Evolutionary conservation across 2,113 vertebrate genomes (phyloP).

Genomic region (Pogona vitticeps): DNA sequence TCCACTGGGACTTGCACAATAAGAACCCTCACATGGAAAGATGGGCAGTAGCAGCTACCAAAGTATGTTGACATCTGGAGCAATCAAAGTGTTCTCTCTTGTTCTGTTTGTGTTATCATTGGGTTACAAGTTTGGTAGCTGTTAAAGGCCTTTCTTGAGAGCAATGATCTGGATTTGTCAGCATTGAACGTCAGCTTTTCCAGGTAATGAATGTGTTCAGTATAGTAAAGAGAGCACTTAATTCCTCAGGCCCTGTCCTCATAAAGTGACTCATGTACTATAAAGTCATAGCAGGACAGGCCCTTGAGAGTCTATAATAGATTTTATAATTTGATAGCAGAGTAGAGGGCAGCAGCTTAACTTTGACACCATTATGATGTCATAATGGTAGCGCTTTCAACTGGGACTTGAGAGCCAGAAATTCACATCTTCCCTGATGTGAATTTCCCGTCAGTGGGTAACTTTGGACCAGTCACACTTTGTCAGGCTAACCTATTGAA

Average conservation of each 20-base stretch:
- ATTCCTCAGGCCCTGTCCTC: conserved; percentile 15
- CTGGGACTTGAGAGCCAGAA: not conserved
- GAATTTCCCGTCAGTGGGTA: not conserved
- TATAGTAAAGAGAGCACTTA: not conserved
- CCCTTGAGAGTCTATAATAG: not conserved
- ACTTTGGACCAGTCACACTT: not conserved
- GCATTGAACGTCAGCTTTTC: not conserved
- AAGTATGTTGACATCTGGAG: not conserved
- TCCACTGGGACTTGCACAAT: too few species aligned
- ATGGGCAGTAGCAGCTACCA: too few species aligned
- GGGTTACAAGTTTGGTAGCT: not conserved
- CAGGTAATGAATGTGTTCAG: not conserved
- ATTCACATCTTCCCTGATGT: too few species aligned
- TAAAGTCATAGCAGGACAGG: not conserved
- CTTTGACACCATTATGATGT: not conserved
- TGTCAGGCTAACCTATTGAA: not conserved
- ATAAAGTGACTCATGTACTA: not conserved
- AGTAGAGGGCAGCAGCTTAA: not conserved
- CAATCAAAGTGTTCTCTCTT: not conserved
- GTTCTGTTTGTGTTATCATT: not conserved
- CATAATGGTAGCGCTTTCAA: not conserved
- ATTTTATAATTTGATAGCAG: not conserved
- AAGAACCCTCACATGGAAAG: too few species aligned
- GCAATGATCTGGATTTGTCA: not conserved
- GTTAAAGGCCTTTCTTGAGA: not conserved